These are phyloP conservation scores for Actinostola sp. DNA, from an alignment of 92 coral and sea anemone genomes.

Conservation along the genomic window DNA sequence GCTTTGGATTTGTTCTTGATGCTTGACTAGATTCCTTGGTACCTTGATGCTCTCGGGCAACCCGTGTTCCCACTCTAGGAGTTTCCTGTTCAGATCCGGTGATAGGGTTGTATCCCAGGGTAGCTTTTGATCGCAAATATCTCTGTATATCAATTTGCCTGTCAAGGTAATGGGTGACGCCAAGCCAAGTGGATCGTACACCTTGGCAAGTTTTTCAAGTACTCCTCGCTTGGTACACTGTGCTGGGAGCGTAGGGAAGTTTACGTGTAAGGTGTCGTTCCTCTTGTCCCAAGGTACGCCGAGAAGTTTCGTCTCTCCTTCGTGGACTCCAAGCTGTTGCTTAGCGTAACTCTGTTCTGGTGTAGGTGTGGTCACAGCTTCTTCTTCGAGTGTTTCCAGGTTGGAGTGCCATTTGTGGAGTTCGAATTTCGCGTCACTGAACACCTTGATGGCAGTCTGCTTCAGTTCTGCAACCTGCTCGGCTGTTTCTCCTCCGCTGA, in stretches of 20 bases:
- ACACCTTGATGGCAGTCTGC: conserved; percentile 29
- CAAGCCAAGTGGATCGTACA: conserved; percentile 73
- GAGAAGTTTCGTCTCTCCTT: conserved; percentile 50
- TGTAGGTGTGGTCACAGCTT: neutral
- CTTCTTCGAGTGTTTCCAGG: conserved; percentile 6
- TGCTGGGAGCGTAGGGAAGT: conserved; percentile 31
- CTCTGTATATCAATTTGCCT: conserved; percentile 60
- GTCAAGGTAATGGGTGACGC: conserved; percentile 60
- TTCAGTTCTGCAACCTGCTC: conserved; percentile 17
- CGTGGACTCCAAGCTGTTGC: conserved; percentile 37
- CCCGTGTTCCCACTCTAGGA: neutral
- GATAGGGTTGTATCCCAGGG: conserved; percentile 66
- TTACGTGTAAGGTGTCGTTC: conserved; percentile 28
- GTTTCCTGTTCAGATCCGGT: neutral
- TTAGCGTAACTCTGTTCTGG: conserved; percentile 26
- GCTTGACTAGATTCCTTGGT: conserved; percentile 10
- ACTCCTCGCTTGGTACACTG: conserved; percentile 52
- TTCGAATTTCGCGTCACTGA: conserved; percentile 31
- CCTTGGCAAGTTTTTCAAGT: conserved; percentile 45
- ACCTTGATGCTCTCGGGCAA: conserved; percentile 1
- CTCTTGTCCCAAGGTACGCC: conserved; percentile 48
- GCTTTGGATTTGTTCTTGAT: conserved; percentile 23
- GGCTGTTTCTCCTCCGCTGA: conserved; percentile 33
- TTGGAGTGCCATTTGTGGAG: conserved; percentile 68
- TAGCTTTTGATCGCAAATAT: conserved; percentile 43